Evolutionary conservation across 2,888 invertebrate species (phyloP).

Genomic region (Drosophila rubida): DNA sequence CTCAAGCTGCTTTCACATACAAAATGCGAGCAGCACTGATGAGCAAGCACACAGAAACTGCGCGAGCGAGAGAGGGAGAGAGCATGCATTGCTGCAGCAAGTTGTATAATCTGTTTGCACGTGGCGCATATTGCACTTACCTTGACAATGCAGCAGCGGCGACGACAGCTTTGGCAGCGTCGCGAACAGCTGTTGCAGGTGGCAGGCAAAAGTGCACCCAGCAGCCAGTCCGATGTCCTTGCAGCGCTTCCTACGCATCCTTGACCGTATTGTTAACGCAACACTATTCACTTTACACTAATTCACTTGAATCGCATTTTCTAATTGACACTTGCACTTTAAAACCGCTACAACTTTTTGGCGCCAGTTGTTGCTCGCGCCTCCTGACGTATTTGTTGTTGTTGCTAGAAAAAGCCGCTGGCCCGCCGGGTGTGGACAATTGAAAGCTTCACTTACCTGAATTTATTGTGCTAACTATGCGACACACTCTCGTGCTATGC

Average conservation of each 20-base stretch:
- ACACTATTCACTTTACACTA: conserved; percentile 4
- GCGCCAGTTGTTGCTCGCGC: conserved; percentile 42
- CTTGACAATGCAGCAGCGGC: conserved; percentile 42
- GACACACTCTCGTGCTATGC: conserved; percentile 7
- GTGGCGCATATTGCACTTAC: conserved; percentile 44
- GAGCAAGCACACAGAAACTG: neutral
- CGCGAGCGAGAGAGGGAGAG: neutral
- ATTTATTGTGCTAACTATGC: conserved; percentile 18
- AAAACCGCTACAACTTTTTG: conserved; percentile 38
- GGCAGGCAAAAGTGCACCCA: neutral
- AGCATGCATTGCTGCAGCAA: conserved; percentile 7
- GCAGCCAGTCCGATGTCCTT: conserved; percentile 17
- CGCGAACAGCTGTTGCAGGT: conserved; percentile 38
- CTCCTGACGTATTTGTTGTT: conserved; percentile 3
- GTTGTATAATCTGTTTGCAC: conserved; percentile 36
- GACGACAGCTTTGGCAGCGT: conserved; percentile 3
- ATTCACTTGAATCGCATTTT: neutral
- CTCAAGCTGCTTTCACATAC: no score
- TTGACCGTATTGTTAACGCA: conserved; percentile 38
- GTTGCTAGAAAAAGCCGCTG: conserved; percentile 33
- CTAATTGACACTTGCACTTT: conserved; percentile 13
- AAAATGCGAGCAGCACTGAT: neutral
- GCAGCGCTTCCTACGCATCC: conserved; percentile 27
- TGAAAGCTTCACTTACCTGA: conserved; percentile 41
- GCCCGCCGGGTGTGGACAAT: conserved; percentile 3